Percentiles rank a stretch among this genome's conserved stretches.
phyloP scores from a whole-genome alignment of 1,140 invertebrate species.

The Aphaenogaster rudis region DNA sequence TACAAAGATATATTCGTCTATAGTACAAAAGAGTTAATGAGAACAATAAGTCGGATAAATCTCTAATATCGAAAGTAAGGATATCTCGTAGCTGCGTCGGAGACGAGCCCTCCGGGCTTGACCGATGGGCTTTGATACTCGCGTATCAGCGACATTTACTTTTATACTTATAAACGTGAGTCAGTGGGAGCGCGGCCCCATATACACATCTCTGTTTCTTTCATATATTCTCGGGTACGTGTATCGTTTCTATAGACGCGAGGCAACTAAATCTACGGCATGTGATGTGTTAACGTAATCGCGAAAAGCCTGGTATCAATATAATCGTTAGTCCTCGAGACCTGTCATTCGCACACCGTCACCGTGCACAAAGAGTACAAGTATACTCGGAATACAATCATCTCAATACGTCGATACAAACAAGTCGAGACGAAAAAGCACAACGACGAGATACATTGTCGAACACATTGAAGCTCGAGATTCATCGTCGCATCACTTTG shows the following conservation, averaged over 20 bases:
- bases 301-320: not conserved
- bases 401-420: constrained; percentile 32
- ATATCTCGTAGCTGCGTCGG: not conserved
- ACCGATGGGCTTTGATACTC: constrained; percentile 4
- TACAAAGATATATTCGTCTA: constrained; percentile 44
- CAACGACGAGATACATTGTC: constrained; percentile 48
- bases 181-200: not conserved
- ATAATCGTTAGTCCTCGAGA: constrained; percentile 28
- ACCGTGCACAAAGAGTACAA: constrained; percentile 19
- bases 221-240: not conserved
- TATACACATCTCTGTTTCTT: not conserved
- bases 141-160: not conserved
- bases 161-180: constrained; percentile 21
- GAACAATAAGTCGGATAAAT: not conserved
- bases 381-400: not conserved
- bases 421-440: constrained; percentile 26
- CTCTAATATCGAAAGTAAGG: constrained; percentile 23
- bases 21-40: constrained; percentile 15
- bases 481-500: not conserved
- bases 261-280: constrained; percentile 35
- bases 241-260: constrained; percentile 20
- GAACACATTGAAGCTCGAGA: constrained; percentile 50
- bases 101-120: not conserved
- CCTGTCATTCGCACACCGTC: not conserved
- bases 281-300: constrained; percentile 26